A percentile compares a stretch with the other conserved stretches of the same genome.
Conservation (phyloP, 2,113 vertebrate species). For the Lepidothrix coronata region DNA sequence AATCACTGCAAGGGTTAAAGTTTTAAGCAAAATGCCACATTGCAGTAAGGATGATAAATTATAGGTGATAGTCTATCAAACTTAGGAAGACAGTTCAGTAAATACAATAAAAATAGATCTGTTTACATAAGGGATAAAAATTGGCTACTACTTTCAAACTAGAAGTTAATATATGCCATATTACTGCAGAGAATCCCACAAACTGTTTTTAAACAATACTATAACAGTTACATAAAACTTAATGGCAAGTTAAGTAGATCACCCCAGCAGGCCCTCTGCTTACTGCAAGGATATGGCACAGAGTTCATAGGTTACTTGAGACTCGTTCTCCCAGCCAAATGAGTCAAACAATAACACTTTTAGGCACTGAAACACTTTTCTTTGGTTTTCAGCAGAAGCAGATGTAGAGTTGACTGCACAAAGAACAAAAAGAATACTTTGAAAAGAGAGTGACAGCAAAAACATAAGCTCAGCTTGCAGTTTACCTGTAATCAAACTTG, state of each 20-base stretch:
- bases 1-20: background rate
- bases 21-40: background rate
- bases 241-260: slow-evolving; percentile 37
- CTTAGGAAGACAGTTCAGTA: background rate
- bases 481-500: background rate
- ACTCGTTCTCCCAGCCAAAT: slow-evolving; percentile 28
- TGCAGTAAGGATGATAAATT: background rate
- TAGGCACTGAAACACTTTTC: slow-evolving; percentile 18
- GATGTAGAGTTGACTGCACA: slow-evolving; percentile 18
- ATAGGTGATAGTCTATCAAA: background rate
- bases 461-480: background rate
- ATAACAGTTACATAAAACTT: slow-evolving; percentile 55
- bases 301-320: slow-evolving; percentile 51
- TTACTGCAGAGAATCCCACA: background rate
- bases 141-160: slow-evolving; percentile 17
- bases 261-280: slow-evolving; percentile 14
- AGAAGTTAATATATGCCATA: background rate
- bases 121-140: slow-evolving; percentile 6
- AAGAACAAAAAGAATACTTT: background rate
- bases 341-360: slow-evolving; percentile 49
- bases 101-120: background rate
- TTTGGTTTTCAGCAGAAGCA: slow-evolving; percentile 42
- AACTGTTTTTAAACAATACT: background rate
- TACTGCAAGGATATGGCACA: slow-evolving; percentile 35
- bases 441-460: background rate